Evolutionary conservation across 2,797 vertebrate genomes (phyloP).

Genomic region (Leptoclinus maculatus): DNA sequence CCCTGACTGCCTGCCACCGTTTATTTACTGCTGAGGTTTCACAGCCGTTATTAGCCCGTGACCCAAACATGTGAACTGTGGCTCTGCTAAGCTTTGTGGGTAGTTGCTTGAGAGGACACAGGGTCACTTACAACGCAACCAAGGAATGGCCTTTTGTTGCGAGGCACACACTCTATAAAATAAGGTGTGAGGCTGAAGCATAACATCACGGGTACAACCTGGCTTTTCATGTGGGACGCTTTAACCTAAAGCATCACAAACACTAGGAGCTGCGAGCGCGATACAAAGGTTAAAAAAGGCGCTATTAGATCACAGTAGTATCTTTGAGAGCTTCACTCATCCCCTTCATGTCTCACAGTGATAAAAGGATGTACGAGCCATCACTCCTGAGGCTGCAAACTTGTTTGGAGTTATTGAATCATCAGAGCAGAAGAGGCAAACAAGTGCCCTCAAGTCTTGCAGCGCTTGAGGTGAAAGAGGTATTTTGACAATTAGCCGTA

Average conservation of each 20-base stretch:
- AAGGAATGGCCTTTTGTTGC: conserved; percentile 22
- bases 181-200: conserved; percentile 7
- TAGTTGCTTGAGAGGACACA: conserved; percentile 21
- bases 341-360: conserved; percentile 66
- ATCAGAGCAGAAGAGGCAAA: conserved; percentile 80
- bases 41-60: conserved; percentile 64
- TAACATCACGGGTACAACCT: conserved; percentile 5
- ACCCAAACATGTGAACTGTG: conserved; percentile 54
- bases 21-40: conserved; percentile 71
- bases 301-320: conserved; percentile 38
- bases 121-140: conserved; percentile 22
- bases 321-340: conserved; percentile 47
- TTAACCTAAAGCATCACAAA: conserved; percentile 29
- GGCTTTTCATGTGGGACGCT: conserved; percentile 17
- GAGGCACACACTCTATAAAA: neutral
- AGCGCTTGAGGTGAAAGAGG: conserved; percentile 70
- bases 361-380: conserved; percentile 85
- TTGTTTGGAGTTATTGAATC: conserved; percentile 81
- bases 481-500: conserved; percentile 82
- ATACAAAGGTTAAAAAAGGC: conserved; percentile 34
- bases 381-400: conserved; percentile 77
- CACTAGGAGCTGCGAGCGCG: conserved; percentile 18
- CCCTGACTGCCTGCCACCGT: conserved; percentile 65
- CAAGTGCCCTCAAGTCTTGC: conserved; percentile 82
- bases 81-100: conserved; percentile 39